Evolutionary conservation across 2,113 vertebrate genomes (phyloP), one percentile per base, ranked within the genome.

Genomic region (Brachyistius frenatus): DNA sequence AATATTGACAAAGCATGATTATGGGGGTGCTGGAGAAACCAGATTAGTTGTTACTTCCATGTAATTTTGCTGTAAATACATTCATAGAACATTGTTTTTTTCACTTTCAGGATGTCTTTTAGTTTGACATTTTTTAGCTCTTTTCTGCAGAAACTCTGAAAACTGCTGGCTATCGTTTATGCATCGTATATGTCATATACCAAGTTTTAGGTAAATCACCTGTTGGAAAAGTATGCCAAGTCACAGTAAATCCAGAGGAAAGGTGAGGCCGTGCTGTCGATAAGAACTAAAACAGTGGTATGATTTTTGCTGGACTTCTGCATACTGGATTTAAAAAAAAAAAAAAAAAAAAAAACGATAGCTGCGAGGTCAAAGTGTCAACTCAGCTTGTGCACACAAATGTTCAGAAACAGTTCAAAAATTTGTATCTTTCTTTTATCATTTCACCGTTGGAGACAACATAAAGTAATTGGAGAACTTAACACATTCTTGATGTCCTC

Each of bases 1-100:
- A 78, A 83, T 86, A 83, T 88, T 82, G 72, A 83, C 67, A 1
- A 33, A 49, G 52, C 35, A 61, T 81, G 77, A 71, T 78, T 54
- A 73, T 32, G 46, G 61, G 33, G 33, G 55, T 54, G 7, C 74
- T 67, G 37, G 35, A 70, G 63, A 65, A 79, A 57, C 61, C 16
- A 56, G 72, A 82, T 76, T 78, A 72, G 36, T 33, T 56, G 7
- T 86, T 76, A 77, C 64, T 54, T 83, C 66, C 64, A 62, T 69
- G 41, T 79, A 75, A 83, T 76, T 78, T 50, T 10, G 5, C 72
- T 69, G 44, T 65, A 76, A 81, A 63, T 47, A 30, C n/a, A 31
- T 79, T 80, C 63, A 72, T 62, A 49, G 75, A 75, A 52, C 54
- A 16, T 49, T 53, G 58, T 61, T 53, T 70, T 35, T 66, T 14